A percentile compares a stretch with the other conserved stretches of the same genome.
These are phyloP conservation scores for Drosophila pseudotalamancana DNA, from an alignment of 2,888 invertebrate species.

Conservation along the genomic window DNA sequence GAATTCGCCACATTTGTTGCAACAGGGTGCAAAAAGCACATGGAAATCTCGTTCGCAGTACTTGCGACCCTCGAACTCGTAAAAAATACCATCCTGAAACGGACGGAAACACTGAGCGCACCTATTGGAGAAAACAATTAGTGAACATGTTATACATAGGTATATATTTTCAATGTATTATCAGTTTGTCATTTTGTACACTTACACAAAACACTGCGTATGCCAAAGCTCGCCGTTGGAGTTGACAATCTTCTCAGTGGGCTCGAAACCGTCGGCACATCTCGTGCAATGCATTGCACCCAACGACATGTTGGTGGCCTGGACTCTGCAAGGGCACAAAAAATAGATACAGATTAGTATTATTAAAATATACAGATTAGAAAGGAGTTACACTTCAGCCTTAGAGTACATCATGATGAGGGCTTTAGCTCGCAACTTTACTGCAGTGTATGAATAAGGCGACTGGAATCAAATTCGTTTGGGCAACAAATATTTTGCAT, in stretches of 20 bases:
- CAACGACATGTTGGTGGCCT: constrained; percentile 89
- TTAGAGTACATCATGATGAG: constrained; percentile 80
- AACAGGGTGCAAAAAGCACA: constrained; percentile 97
- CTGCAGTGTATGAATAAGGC: constrained; percentile 29
- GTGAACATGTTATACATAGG: neutral
- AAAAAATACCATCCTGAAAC: constrained; percentile 98
- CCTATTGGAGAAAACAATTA: constrained; percentile 85
- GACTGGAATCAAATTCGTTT: constrained; percentile 41
- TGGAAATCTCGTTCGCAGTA: constrained; percentile 99
- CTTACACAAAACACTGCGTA: constrained; percentile 99
- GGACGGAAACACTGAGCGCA: constrained; percentile 99
- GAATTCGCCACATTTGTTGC: constrained; percentile 95
- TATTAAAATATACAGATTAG: constrained; percentile 1
- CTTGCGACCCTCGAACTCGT: constrained; percentile 99
- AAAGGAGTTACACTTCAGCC: constrained; percentile 76
- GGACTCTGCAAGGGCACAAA: constrained; percentile 68
- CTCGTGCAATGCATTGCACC: constrained; percentile 97
- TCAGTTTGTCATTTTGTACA: too few relatives aligned
- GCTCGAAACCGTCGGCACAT: constrained; percentile 97
- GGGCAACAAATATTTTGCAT: constrained; percentile 15
- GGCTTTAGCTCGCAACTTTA: constrained; percentile 32
- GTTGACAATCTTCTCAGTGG: constrained; percentile 99
- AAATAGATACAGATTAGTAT: constrained; percentile 5
- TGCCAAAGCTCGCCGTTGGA: constrained; percentile 99
- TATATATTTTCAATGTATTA: neutral